phyloP scores from a whole-genome alignment of 1,140 invertebrate species.

The Camponotus pennsylvanicus region DNA sequence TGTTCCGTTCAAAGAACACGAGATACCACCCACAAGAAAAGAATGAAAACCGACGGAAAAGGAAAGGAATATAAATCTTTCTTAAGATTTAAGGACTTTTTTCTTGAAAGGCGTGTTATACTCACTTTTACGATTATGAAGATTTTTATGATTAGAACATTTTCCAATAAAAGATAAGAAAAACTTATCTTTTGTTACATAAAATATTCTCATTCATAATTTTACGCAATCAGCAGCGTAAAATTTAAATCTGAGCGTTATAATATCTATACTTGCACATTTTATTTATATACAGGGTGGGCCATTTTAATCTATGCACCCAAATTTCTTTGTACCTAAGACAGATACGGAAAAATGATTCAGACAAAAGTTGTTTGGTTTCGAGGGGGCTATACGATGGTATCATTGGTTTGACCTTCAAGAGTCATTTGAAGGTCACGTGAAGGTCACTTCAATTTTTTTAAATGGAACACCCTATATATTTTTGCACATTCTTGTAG shows the following conservation, averaged over 20 bases:
- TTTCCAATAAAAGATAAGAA: not conserved
- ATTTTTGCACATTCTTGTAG: too few relatives aligned
- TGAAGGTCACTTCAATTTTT: too few relatives aligned
- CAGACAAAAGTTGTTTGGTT: too few relatives aligned
- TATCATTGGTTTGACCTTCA: too few relatives aligned
- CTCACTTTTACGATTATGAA: not conserved
- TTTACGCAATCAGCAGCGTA: not conserved
- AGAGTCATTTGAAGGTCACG: too few relatives aligned
- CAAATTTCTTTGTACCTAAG: too few relatives aligned
- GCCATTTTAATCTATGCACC: too few relatives aligned
- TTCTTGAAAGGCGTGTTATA: not conserved
- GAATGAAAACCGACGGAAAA: not conserved
- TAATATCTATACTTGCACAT: not conserved
- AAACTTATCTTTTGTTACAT: conserved; percentile 8
- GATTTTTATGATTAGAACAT: not conserved
- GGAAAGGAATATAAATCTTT: conserved; percentile 5
- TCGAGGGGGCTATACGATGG: too few relatives aligned
- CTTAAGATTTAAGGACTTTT: conserved; percentile 14
- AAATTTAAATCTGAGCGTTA: not conserved
- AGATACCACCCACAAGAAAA: conserved; percentile 22
- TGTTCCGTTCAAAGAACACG: conserved; percentile 26
- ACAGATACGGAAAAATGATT: too few relatives aligned
- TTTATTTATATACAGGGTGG: not conserved
- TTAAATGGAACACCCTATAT: too few relatives aligned
- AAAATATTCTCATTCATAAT: not conserved